Evolutionary conservation across 2,113 vertebrate species (phyloP).

Genomic region (Aspidoscelis tigris): DNA sequence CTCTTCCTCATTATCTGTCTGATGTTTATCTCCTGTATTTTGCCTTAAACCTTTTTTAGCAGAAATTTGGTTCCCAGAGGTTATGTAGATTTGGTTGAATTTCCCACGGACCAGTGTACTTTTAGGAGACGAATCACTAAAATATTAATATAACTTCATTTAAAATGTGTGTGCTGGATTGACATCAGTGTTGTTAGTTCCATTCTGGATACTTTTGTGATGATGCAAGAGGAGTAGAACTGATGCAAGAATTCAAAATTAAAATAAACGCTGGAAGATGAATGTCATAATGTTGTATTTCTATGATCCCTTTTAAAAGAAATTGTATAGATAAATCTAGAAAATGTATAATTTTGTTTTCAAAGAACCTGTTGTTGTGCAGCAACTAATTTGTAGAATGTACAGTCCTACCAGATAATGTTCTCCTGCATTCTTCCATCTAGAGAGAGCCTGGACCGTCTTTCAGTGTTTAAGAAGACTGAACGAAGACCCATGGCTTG

Average conservation of each 20-base stretch:
- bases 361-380: background rate
- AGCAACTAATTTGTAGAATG: slow-evolving; percentile 24
- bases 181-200: background rate
- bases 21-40: background rate
- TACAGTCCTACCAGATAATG: slow-evolving; percentile 34
- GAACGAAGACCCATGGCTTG: slow-evolving; percentile 83
- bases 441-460: slow-evolving; percentile 87
- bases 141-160: background rate
- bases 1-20: background rate
- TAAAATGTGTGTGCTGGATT: background rate
- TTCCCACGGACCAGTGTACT: no score
- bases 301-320: no score
- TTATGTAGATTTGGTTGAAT: no score
- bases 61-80: background rate
- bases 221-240: background rate
- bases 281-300: background rate
- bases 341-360: slow-evolving; percentile 9
- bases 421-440: slow-evolving; percentile 43
- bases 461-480: slow-evolving; percentile 89
- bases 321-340: background rate
- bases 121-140: background rate
- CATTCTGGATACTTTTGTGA: background rate
- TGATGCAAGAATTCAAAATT: background rate
- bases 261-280: background rate
- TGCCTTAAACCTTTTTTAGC: background rate